These are phyloP conservation scores for Otolemur garnettii DNA, from an alignment of 2,113 vertebrate genomes.

Conservation along the genomic window DNA sequence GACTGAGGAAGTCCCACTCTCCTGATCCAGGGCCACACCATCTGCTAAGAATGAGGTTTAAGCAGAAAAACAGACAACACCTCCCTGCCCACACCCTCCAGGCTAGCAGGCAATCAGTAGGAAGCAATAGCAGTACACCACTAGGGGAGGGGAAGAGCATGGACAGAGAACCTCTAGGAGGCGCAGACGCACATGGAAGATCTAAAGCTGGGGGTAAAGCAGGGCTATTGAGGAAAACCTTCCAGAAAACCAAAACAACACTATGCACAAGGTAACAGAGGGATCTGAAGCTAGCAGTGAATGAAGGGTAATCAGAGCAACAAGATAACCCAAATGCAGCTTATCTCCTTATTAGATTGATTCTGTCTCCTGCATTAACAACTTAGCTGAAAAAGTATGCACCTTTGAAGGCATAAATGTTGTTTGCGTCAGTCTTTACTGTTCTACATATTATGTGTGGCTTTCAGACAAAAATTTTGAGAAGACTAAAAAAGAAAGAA, in stretches of 20 bases:
- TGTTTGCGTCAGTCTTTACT: not conserved
- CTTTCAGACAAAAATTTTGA: constrained; percentile 3
- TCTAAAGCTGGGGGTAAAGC: not conserved
- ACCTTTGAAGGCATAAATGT: not conserved
- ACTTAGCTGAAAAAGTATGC: not conserved
- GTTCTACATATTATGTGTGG: not conserved
- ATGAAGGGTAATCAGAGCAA: constrained; percentile 5
- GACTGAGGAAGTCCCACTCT: not conserved
- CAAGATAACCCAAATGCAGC: not conserved
- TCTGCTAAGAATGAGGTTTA: not conserved
- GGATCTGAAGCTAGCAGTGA: not conserved
- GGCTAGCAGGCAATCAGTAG: not conserved
- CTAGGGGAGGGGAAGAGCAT: not conserved
- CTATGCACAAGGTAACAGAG: constrained; percentile 11
- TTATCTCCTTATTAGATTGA: constrained; percentile 5
- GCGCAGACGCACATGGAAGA: not conserved
- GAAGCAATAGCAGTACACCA: not conserved
- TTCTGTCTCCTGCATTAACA: not conserved
- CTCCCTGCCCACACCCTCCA: not conserved
- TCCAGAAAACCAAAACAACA: not conserved
- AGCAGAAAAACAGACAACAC: not conserved
- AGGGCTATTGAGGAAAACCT: not conserved
- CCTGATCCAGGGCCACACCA: not conserved
- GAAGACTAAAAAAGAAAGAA: not conserved
- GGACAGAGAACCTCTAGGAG: not conserved